These are phyloP conservation scores for Leptinotarsa haldemani DNA, from an alignment of 2,888 invertebrate genomes.

Conservation along the genomic window DNA sequence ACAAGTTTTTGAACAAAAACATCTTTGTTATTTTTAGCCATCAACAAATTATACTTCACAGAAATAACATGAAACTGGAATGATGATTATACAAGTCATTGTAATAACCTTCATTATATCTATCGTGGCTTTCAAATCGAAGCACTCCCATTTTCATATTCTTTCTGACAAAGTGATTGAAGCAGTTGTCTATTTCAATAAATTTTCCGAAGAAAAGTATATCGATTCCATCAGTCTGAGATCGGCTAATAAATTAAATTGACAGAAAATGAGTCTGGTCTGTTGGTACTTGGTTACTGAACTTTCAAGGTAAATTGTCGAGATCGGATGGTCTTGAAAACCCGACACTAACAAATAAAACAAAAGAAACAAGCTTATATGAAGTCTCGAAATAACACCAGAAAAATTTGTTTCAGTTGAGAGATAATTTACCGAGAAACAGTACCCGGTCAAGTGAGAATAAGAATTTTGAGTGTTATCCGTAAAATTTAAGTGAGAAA, in stretches of 20 bases:
- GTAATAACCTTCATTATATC: too few species aligned
- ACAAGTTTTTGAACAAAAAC: too few species aligned
- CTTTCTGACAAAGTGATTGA: too few species aligned
- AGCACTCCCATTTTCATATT: too few species aligned
- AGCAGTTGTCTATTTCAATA: background rate
- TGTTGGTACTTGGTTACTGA: constrained; percentile 61
- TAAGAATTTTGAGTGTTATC: constrained; percentile 32
- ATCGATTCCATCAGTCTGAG: background rate
- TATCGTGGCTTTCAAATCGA: too few species aligned
- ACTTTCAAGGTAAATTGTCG: constrained; percentile 62
- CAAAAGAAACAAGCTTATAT: constrained; percentile 50
- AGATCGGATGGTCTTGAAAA: constrained; percentile 39
- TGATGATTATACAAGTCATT: too few species aligned
- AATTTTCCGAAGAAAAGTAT: background rate
- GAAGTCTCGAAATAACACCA: constrained; percentile 36
- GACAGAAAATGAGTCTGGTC: constrained; percentile 27
- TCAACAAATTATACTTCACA: too few species aligned
- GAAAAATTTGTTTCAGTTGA: constrained; percentile 34
- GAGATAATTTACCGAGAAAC: constrained; percentile 33
- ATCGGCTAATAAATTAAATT: constrained; percentile 35
- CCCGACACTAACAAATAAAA: constrained; percentile 57
- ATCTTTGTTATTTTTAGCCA: too few species aligned
- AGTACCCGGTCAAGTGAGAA: constrained; percentile 33
- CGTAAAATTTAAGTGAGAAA: background rate
- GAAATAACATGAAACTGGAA: too few species aligned